phyloP scores from a whole-genome alignment of 2,797 vertebrate genomes.

The Numenius phaeopus region DNA sequence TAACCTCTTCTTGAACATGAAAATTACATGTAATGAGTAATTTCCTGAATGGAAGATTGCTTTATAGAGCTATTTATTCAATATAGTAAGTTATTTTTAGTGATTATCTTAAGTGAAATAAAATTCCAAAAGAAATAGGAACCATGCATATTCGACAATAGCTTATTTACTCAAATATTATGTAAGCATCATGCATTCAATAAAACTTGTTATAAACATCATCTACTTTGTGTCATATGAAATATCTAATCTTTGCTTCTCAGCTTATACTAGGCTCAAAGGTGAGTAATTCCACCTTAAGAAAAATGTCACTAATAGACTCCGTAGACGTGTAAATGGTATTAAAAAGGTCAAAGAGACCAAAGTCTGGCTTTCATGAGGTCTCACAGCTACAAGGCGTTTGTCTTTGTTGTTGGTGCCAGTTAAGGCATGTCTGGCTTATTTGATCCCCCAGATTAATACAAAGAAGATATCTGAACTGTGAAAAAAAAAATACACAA shows the following conservation, averaged over 20 bases:
- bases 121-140: conserved; percentile 52
- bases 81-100: conserved; percentile 66
- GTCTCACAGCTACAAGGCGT: conserved; percentile 70
- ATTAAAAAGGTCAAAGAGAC: conserved; percentile 75
- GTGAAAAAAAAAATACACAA: conserved; percentile 65
- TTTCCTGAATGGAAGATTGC: conserved; percentile 61
- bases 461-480: conserved; percentile 75
- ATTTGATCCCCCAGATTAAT: conserved; percentile 76
- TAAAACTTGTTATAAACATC: neutral
- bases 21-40: conserved; percentile 68
- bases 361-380: conserved; percentile 75
- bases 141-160: neutral
- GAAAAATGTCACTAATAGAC: conserved; percentile 64
- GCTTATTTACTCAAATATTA: conserved; percentile 54
- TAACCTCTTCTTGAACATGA: conserved; percentile 49
- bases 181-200: neutral
- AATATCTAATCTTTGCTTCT: conserved; percentile 14
- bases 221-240: neutral
- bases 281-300: conserved; percentile 59
- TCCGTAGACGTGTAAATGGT: conserved; percentile 58
- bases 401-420: conserved; percentile 78
- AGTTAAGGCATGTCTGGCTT: conserved; percentile 76
- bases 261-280: conserved; percentile 26
- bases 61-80: conserved; percentile 63
- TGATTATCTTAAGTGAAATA: conserved; percentile 54